Base-by-base conservation (phyloP, 64 coral and sea anemone genomes). In the Platygyra sinensis region DNA sequence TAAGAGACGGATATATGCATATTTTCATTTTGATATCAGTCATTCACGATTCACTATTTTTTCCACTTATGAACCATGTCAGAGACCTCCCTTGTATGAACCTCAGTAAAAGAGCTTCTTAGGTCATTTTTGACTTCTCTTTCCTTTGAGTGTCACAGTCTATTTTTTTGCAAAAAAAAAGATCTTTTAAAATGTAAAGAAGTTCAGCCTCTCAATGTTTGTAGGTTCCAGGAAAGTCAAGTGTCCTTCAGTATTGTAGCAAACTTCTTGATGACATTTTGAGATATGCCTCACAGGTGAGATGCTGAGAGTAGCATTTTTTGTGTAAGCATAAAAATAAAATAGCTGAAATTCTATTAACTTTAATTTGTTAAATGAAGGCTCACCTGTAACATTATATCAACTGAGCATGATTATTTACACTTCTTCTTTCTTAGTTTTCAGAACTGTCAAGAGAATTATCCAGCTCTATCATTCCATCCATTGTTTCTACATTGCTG, bases 381-480 rank as follows among this genome's bases (percentile, higher is more conserved):
- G 54, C 54, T 73, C 10, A 27, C 55, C n/a, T 13, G 10, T 30
- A 62, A 81, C 31, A 60, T 5, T 28, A 18, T 7, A 18, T 7
- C n/a, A 13, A 3, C 0, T 60, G n/a, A 28, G 17, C 5, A 60
- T 59, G n/a, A 17, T 51, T 20, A 24, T 22, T 52, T 46, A 46
- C 42, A 46, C 42, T 4, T 8, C 4, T 46, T 61, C 24, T 63
- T 25, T 29, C 27, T 65, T 18, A 83, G 80, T 83, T 83, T 83
- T 65, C 80, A 83, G 80, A 83, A 8, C 61, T 83, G 11, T 83
- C 80, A 83, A 83, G 80, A 67, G 80, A 83, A 15, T 63, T 83
- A 55, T 62, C 80, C 30, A 64, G 65, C 29, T 67, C 80, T 39
- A 30, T 83, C 2, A 36, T 83, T 22, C 80, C 80, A 38, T 20